Evolutionary conservation across 2,113 vertebrate species (phyloP).

Genomic region (Hippotragus niger): DNA sequence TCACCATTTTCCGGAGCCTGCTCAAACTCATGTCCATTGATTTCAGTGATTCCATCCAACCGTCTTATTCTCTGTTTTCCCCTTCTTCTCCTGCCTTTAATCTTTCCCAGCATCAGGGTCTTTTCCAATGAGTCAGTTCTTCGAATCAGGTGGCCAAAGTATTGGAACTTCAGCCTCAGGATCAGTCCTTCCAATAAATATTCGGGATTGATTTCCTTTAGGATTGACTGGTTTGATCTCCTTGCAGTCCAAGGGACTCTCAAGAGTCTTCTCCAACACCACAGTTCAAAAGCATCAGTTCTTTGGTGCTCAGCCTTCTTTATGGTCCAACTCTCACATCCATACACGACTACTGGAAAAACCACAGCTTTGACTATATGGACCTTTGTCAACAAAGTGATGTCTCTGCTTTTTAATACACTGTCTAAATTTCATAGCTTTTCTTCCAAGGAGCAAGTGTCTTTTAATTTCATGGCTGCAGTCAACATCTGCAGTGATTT

Average conservation of each 20-base stretch:
- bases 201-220: background rate
- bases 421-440: background rate
- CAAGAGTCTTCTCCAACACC: background rate
- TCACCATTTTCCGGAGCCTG: background rate
- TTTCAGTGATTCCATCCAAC: background rate
- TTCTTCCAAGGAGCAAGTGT: background rate
- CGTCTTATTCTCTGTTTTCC: background rate
- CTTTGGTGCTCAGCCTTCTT: background rate
- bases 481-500: background rate
- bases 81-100: background rate
- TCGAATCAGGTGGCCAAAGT: background rate
- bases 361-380: background rate
- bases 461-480: background rate
- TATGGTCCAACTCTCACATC: background rate
- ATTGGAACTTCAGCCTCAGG: background rate
- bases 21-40: background rate
- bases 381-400: background rate
- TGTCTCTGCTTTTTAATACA: background rate
- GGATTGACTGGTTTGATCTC: background rate
- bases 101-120: background rate
- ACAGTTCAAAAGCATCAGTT: background rate
- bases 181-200: background rate
- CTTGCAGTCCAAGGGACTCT: background rate
- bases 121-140: background rate
- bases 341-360: background rate